These are phyloP conservation scores for Heliconius charithonia DNA, from an alignment of 2,888 invertebrate species.

Conservation along the genomic window DNA sequence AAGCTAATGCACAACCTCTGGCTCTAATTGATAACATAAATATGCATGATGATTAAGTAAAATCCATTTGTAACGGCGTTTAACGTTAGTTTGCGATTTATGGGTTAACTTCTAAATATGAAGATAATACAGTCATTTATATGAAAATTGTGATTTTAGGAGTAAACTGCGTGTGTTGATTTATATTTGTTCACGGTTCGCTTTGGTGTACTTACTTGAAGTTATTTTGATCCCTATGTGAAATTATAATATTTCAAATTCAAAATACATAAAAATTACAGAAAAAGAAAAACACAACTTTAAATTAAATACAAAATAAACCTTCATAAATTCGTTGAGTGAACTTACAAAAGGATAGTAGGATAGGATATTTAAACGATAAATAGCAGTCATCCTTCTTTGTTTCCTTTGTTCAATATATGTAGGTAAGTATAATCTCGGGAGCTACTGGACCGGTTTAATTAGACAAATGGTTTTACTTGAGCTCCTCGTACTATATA, in stretches of 20 bases:
- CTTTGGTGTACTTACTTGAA: background rate
- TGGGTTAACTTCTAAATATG: conserved; percentile 33
- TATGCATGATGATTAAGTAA: conserved; percentile 38
- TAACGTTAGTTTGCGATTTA: conserved; percentile 31
- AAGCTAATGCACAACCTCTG: conserved; percentile 22
- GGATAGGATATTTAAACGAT: conserved; percentile 11
- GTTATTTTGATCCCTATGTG: too few species aligned
- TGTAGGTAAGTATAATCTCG: conserved; percentile 11
- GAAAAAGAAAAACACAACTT: background rate
- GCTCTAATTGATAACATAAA: conserved; percentile 38
- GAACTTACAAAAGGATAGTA: conserved; percentile 1
- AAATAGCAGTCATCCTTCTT: conserved; percentile 16
- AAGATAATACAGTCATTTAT: conserved; percentile 24
- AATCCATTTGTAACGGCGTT: conserved; percentile 39
- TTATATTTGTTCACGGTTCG: background rate
- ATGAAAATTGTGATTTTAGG: conserved; percentile 18
- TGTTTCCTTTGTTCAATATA: conserved; percentile 19
- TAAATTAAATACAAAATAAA: background rate
- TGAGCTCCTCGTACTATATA: background rate
- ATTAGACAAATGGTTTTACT: conserved; percentile 18
- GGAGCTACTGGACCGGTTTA: conserved; percentile 23
- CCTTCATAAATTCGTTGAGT: background rate
- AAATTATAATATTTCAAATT: too few species aligned
- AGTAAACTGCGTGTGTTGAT: conserved; percentile 1
- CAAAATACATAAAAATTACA: background rate